Evolutionary conservation across 2,797 vertebrate species (phyloP).

Genomic region (Etheostoma perlongum): DNA sequence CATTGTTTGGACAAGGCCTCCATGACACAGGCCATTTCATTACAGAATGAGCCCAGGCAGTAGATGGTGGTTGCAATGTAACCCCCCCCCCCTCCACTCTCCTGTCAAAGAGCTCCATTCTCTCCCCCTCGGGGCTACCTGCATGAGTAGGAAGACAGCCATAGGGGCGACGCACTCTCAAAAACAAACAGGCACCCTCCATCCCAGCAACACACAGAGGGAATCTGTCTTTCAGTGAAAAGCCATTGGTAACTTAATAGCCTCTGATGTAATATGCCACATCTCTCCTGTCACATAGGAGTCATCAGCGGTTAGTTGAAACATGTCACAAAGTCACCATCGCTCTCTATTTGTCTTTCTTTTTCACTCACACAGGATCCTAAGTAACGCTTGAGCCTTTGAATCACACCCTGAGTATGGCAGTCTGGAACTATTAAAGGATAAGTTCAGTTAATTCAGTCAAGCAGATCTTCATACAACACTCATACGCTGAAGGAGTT

Average conservation of each 20-base stretch:
- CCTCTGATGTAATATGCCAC: slow-evolving; percentile 73
- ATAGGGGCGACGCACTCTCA: slow-evolving; percentile 74
- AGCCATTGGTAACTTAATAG: slow-evolving; percentile 67
- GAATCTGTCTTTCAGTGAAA: slow-evolving; percentile 60
- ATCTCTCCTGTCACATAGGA: slow-evolving; percentile 51
- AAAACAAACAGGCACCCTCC: slow-evolving; percentile 76
- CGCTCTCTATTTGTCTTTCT: slow-evolving; percentile 28
- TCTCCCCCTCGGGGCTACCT: slow-evolving; percentile 70
- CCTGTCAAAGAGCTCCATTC: slow-evolving; percentile 76
- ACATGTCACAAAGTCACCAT: slow-evolving; percentile 21
- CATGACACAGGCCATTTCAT: slow-evolving; percentile 85
- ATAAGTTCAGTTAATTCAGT: neutral
- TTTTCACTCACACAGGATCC: slow-evolving; percentile 19
- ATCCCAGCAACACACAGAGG: slow-evolving; percentile 56
- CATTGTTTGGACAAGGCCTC: slow-evolving; percentile 84
- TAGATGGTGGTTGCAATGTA: slow-evolving; percentile 75
- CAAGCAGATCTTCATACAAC: neutral
- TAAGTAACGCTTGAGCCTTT: slow-evolving; percentile 16
- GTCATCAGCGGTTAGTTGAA: slow-evolving; percentile 54
- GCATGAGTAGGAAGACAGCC: slow-evolving; percentile 71
- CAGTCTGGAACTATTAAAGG: neutral
- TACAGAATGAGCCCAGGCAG: slow-evolving; percentile 77
- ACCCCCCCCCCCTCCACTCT: slow-evolving; percentile 52
- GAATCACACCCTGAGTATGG: neutral
- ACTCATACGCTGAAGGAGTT: neutral